Evolutionary conservation across 1,140 invertebrate genomes (phyloP), one percentile per base, ranked within the genome.

Genomic region (Diorhabda carinulata): DNA sequence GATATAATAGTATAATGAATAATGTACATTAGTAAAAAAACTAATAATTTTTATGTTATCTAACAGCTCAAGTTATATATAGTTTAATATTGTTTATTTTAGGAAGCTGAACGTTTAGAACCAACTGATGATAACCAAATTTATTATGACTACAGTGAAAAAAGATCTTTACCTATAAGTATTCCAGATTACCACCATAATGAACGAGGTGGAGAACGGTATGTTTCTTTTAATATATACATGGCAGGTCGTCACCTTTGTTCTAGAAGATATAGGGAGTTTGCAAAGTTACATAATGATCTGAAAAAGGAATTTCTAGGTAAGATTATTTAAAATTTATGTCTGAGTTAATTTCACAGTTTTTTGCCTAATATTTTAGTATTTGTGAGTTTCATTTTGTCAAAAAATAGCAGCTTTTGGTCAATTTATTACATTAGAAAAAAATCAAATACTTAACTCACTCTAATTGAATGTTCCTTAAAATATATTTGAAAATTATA

Each of bases 191-290:
- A 96, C 80, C 92, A 94, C 76, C 89, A 87, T 84, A 79, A 92
- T 87, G 87, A 92, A 84, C 82, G 89, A 74, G 90, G 88, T 78
- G 94, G 93, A 40, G 94, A 98, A 75, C 92, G 92, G 74, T 99
- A 92, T 84, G 94, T 98, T 66, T 95, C 97, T 1, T 99, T 95
- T 83, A 99, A 99, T 81, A 98, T 99, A 70, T 97, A 99, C 81
- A 99, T 99, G 97, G 97, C 98, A 43, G 97, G 97, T 0, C 83
- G 97, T 59, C 97, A 99, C 82, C 84, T 99, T 42, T 99, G 98
- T 81, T 98, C 96, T 44, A 85, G 97, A 61, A 86, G 98, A 56
- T 99, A 99, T 81, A 88, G 96, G 63, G 97, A 99, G 83, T 99
- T 99, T 81, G 89, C 94, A 9, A 91, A 92, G 68, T 81, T 99